Base-by-base conservation (phyloP, 2,797 vertebrate genomes). In the Platalea minor region DNA sequence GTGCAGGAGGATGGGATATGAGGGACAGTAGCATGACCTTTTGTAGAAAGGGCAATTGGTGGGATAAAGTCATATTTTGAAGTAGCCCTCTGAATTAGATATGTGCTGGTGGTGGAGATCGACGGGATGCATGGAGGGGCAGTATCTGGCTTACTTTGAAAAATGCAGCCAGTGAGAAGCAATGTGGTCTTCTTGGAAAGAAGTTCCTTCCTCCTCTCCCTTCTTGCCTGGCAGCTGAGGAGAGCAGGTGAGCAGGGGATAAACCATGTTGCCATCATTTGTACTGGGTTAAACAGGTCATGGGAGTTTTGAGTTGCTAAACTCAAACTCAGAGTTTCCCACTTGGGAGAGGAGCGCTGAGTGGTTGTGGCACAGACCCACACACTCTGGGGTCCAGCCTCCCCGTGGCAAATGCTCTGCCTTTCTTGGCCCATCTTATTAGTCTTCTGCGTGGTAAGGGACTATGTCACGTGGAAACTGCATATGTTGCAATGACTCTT, bases 121-220 rank as follows among this genome's bases (percentile, higher is more conserved):
- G 45, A 59, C 13, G 12, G 8, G 14, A 3, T 33, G 11, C 18
- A 18, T 0, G 1, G 21, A 63, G 24, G 4, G 7, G 9, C n/a
- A 60, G 26, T 11, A 26, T 18, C 16, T 70, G 48, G 8, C 35
- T 88, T 0, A 0, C 60, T 82, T n/a, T n/a, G 82, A 80, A 88
- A 91, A 83, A 37, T 3, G 8, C 35, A 60, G 8, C 17, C 26
- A 63, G 9, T 0, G 2, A 91, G 67, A 67, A 81, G 29, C 10
- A 57, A 25, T 2, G 4, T 10, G 31, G 10, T 67, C 11, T 5
- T 74, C 17, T 46, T 60, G 24, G 61, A 68, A 77, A 88, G 37
- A 37, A 37, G 37, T 37, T 69, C 21, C 11, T 53, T 84, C 24
- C 16, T 70, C 19, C 11, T 93, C n/a, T 77, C 14, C 31, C 37